These are phyloP conservation scores for Pseudopodoces humilis DNA, from an alignment of 2,113 vertebrate species.

Conservation along the genomic window DNA sequence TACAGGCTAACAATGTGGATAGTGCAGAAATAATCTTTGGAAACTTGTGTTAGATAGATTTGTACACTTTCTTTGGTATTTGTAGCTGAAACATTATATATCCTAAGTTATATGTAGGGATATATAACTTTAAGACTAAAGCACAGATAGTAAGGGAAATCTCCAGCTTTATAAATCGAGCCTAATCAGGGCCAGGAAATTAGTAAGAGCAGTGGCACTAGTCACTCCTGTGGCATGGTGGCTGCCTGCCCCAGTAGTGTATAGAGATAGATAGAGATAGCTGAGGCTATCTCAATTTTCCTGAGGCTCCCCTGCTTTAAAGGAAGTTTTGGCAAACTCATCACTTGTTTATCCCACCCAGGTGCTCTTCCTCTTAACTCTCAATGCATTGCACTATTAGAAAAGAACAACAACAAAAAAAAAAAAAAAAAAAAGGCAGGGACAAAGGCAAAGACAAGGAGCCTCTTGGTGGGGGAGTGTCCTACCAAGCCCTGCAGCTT, in stretches of 20 bases:
- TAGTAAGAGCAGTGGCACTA: not conserved
- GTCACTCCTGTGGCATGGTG: not conserved
- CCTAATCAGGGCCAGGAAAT: not conserved
- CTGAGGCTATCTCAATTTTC: fast-evolving
- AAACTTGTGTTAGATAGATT: not conserved
- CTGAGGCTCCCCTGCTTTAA: not conserved
- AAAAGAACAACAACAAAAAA: not conserved
- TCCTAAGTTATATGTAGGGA: not conserved
- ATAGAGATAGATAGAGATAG: not conserved
- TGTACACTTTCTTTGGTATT: not conserved
- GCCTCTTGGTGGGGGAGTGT: not conserved
- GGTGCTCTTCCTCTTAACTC: not conserved
- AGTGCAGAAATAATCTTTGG: not conserved
- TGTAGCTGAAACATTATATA: not conserved
- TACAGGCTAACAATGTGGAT: not conserved
- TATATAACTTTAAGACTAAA: not conserved
- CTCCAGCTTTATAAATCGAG: not conserved
- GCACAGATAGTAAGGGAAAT: not conserved
- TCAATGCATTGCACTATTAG: not conserved
- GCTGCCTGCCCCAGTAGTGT: not conserved
- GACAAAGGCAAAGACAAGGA: not conserved
- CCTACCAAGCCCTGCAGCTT: not conserved
- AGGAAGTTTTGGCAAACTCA: not conserved
- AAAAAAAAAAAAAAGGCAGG: not conserved
- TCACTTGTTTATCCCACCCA: not conserved